These are phyloP conservation scores for Bibio marci DNA, from an alignment of 2,888 invertebrate species.

Conservation along the genomic window DNA sequence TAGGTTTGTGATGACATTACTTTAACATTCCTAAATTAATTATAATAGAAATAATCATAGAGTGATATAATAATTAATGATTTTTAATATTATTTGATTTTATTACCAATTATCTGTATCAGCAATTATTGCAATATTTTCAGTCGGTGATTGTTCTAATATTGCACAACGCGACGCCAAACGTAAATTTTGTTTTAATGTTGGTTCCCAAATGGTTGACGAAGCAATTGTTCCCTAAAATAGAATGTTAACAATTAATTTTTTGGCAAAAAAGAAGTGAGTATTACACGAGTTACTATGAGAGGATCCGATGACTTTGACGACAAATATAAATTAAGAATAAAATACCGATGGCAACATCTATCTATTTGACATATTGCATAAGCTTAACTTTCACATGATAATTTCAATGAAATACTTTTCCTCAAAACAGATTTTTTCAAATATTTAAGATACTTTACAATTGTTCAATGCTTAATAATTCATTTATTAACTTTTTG, in stretches of 20 bases:
- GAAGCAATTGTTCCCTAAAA: slow-evolving; percentile 37
- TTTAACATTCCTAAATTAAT: slow-evolving; percentile 33
- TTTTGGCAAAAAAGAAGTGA: too few relatives aligned
- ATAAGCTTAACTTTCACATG: too few relatives aligned
- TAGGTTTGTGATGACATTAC: slow-evolving; percentile 32
- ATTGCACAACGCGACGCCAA: slow-evolving; percentile 33
- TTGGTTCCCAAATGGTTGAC: slow-evolving; percentile 39
- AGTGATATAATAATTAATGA: slow-evolving; percentile 1
- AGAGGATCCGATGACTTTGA: too few relatives aligned
- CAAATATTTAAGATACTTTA: too few relatives aligned
- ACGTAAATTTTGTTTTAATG: slow-evolving; percentile 33
- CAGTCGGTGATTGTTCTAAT: slow-evolving; percentile 52
- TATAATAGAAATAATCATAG: slow-evolving; percentile 1
- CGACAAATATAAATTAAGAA: too few relatives aligned
- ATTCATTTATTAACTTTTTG: too few relatives aligned
- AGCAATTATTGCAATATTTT: slow-evolving; percentile 69
- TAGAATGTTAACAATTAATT: background rate
- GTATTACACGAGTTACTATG: too few relatives aligned
- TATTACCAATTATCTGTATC: slow-evolving; percentile 62
- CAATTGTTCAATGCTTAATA: too few relatives aligned
- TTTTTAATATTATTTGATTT: slow-evolving; percentile 4
- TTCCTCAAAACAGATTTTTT: too few relatives aligned
- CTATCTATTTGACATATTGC: too few relatives aligned
- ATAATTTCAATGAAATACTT: too few relatives aligned
- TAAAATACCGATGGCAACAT: too few relatives aligned